Evolutionary conservation across 2,888 invertebrate genomes (phyloP), one percentile per base, ranked within the genome.

Genomic region (Amblyteles armatorius): DNA sequence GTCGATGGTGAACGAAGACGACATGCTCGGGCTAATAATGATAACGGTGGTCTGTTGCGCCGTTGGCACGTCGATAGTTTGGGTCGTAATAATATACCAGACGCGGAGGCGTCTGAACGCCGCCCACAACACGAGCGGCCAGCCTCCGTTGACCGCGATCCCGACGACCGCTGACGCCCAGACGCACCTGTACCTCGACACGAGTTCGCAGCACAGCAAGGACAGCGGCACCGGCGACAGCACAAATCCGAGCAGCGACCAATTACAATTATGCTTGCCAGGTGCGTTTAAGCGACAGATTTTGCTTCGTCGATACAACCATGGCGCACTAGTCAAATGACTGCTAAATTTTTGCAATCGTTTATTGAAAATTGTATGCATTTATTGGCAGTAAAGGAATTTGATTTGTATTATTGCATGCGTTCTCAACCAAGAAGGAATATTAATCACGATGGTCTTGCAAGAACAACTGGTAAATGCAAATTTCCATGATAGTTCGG

Each of bases 21-120:
- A 97, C 89, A 97, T 97, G 94, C 96, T 97, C 83, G 98, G 98
- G 77, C 97, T 98, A 87, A 97, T 98, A 88, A 96, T 98, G 91
- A 98, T 99, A 89, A 97, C 98, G 3, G 97, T 98, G 0, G 97
- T 98, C 57, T 97, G 98, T 93, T 98, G 98, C 94, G 97, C 98
- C 76, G 97, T 99, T 19, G 96, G 97, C n/a, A 98, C 98, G 7
- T 98, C 98, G 0, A 95, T 98, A 19, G 96, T 98, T 76, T 98
- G 98, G 98, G 98, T 98, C 71, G 96, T 98, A 79, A 97, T 98
- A 86, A 98, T 98, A 90, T 98, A 98, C 93, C 97, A 97, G 92
- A 97, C 98, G 4, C 95, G 97, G 86, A 96, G 96, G 94, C 95
- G 96, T 48, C 94, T 95, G 94, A 95, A 95, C 68, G 94, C 95